Evolutionary conservation across 2,113 vertebrate species (phyloP).

Genomic region (Oxyruncus cristatus): DNA sequence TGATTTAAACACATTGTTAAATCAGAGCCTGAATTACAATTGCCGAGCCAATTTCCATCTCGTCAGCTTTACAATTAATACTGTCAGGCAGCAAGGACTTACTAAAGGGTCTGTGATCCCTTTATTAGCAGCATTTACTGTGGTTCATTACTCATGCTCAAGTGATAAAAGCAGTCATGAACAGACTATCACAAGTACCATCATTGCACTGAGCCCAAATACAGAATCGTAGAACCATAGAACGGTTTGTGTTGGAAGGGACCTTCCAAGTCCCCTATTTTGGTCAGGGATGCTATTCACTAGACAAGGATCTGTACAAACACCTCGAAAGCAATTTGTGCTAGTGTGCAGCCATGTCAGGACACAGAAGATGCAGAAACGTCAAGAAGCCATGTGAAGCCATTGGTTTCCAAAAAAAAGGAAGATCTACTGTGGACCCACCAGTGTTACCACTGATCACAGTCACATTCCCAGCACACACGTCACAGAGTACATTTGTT

Average conservation of each 20-base stretch:
- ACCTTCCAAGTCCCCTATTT: not conserved
- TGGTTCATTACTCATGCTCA: not conserved
- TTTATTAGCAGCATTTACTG: not conserved
- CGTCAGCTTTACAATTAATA: not conserved
- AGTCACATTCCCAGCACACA: not conserved
- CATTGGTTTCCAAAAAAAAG: not conserved
- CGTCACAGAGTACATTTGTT: not conserved
- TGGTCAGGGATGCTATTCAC: not conserved
- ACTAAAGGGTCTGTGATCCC: not conserved
- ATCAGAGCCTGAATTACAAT: not conserved
- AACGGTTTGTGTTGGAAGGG: not conserved
- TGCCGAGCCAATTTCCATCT: not conserved
- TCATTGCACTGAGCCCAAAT: not conserved
- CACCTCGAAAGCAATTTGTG: not conserved
- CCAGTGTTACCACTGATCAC: not conserved
- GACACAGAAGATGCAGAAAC: not conserved
- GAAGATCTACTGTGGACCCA: not conserved
- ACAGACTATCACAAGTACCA: not conserved
- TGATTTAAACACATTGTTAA: conserved; percentile 20
- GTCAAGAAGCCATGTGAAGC: not conserved
- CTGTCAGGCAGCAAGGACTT: not conserved
- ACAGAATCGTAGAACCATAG: not conserved
- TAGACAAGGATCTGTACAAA: not conserved
- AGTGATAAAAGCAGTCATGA: not conserved
- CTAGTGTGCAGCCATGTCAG: not conserved